A percentile compares a stretch with the other conserved stretches of the same genome.
phyloP scores from a whole-genome alignment of 2,113 vertebrate species.

The Varanus komodoensis region DNA sequence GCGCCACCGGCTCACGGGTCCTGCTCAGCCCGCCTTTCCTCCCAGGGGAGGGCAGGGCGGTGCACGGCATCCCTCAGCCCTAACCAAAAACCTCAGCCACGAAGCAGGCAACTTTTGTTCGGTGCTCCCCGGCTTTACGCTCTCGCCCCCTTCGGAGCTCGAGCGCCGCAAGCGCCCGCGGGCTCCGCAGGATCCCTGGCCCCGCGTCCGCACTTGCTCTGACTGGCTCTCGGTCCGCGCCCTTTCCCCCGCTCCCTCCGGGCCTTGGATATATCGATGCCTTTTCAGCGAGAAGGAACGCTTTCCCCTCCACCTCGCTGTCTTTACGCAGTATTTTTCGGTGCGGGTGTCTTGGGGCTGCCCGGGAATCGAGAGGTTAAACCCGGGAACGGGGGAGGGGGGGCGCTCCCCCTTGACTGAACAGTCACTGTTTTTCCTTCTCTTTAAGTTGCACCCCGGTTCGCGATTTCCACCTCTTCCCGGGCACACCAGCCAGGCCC shows the following conservation, averaged over 20 bases:
- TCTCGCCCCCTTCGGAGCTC: neutral
- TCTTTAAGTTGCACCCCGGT: neutral
- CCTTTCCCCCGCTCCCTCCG: neutral
- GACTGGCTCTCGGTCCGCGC: too few relatives aligned
- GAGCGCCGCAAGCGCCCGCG: neutral
- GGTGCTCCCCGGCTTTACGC: too few relatives aligned
- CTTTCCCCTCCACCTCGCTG: neutral
- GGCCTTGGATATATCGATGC: neutral
- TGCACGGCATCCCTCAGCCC: too few relatives aligned
- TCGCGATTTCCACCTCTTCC: neutral
- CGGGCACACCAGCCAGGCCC: fast-evolving
- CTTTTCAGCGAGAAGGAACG: neutral
- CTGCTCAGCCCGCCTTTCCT: too few relatives aligned
- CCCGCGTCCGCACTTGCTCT: neutral
- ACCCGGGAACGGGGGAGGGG: too few relatives aligned
- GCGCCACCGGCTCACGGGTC: too few relatives aligned
- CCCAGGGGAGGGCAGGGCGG: too few relatives aligned
- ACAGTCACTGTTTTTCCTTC: neutral
- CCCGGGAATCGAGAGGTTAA: neutral
- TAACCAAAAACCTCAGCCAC: too few relatives aligned
- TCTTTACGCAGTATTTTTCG: too few relatives aligned
- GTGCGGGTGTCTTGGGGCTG: neutral
- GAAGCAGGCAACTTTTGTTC: too few relatives aligned
- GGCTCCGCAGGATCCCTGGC: neutral
- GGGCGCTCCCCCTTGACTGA: neutral